Base-by-base conservation (phyloP, 1,140 invertebrate genomes). In the Mizuhopecten yessoensis region DNA sequence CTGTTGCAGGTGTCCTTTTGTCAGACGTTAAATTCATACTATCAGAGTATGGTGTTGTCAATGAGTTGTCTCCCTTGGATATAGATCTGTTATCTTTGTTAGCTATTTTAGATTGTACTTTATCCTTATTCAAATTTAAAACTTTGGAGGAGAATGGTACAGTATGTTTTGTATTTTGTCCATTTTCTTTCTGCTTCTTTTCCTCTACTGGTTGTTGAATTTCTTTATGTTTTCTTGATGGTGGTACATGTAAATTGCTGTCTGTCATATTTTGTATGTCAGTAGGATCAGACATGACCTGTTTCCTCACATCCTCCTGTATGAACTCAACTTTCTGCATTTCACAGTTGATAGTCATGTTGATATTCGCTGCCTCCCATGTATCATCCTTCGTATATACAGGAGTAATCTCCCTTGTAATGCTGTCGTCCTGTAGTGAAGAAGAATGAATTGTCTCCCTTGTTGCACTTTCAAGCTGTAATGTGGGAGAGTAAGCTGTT, bases 301-400 rank as follows among this genome's bases (percentile, higher is more conserved):
- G 57, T 7, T 75, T 75, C 11, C 0, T 45, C 9, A 45, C 17
- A 9, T 75, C 23, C n/a, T 75, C 57, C 57, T n/a, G 0, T 3
- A 75, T 11, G 29, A n/a, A 75, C 57, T 75, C 57, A n/a, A 75
- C 57, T 75, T 75, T 75, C 57, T 29, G 57, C 45, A 49, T 49
- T 29, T 75, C 57, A 75, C 57, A 75, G 1, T 1, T 75, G 57
- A 75, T 75, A 75, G 23, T 75, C 57, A 75, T 75, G n/a, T 75
- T 75, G 0, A 29, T 29, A 29, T 75, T 17, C n/a, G 23, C 57
- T 17, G 57, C 9, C 57, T 75, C 57, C 57, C n/a, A 29, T 75
- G n/a, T 75, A 75, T n/a, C n/a, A 75, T 75, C 57, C 2, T 75
- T n/a, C n/a, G n/a, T n/a, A n/a, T n/a, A n/a, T n/a, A n/a, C n/a